Evolutionary conservation across 2,888 invertebrate species (phyloP).

Genomic region (Caenorhabditis parvicauda): DNA sequence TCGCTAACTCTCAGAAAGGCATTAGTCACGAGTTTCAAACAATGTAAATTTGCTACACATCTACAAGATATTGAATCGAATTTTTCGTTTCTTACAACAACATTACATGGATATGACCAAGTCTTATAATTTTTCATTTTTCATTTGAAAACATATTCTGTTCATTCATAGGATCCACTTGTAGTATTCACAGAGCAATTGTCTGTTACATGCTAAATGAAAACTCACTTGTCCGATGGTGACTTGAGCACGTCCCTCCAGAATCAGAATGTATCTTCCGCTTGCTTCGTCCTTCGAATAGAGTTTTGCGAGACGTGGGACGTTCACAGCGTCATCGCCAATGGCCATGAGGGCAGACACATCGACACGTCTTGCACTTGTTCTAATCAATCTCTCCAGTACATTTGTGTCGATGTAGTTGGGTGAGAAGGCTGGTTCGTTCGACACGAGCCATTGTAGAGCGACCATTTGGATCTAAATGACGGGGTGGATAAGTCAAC

Average conservation of each 20-base stretch:
- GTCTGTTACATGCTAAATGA: background rate
- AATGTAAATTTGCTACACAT: too few species aligned
- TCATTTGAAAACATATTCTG: background rate
- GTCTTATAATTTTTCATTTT: too few species aligned
- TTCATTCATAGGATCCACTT: background rate
- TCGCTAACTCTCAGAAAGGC: too few species aligned
- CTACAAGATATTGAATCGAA: too few species aligned
- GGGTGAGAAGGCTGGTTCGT: slow-evolving; percentile 38
- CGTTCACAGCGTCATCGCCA: slow-evolving; percentile 33
- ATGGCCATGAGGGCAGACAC: slow-evolving; percentile 51
- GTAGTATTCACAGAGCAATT: background rate
- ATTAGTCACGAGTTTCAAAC: too few species aligned
- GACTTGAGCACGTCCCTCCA: slow-evolving; percentile 81
- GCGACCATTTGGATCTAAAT: slow-evolving; percentile 46
- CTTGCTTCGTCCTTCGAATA: slow-evolving; percentile 68
- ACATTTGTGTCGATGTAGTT: slow-evolving; percentile 42
- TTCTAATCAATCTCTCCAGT: slow-evolving; percentile 41
- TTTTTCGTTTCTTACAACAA: too few species aligned
- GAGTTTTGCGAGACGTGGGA: slow-evolving; percentile 58
- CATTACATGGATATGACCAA: too few species aligned
- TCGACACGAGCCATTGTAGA: slow-evolving; percentile 48
- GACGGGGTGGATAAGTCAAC: too few species aligned
- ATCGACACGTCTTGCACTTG: slow-evolving; percentile 43
- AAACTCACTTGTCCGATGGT: slow-evolving; percentile 72
- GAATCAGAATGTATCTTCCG: slow-evolving; percentile 82